Conservation (phyloP, 2,888 invertebrate genomes). For the Fragum whitleyi region DNA sequence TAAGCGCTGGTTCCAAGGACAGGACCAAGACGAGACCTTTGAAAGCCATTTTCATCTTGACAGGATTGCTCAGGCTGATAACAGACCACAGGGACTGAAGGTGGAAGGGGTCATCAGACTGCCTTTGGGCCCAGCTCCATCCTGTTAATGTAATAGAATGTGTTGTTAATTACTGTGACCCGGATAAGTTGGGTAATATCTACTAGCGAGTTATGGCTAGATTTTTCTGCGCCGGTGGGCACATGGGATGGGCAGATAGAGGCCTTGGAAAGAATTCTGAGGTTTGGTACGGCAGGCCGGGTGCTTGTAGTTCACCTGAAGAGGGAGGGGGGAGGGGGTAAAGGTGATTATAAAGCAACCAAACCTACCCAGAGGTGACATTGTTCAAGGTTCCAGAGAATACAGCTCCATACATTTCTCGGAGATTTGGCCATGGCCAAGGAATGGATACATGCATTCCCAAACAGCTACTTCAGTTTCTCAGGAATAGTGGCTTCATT, state of each 20-base stretch:
- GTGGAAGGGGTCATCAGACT: not conserved
- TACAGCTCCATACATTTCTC: no score
- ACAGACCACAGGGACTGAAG: not conserved
- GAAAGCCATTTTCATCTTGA: not conserved
- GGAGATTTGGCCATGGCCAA: no score
- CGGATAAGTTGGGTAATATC: not conserved
- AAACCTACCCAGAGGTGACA: not conserved
- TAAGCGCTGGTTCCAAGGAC: no score
- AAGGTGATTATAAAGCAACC: not conserved
- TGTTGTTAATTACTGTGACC: not conserved
- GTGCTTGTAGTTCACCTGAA: not conserved
- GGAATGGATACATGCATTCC: not conserved
- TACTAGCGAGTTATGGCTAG: not conserved
- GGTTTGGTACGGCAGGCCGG: not conserved
- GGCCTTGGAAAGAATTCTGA: not conserved
- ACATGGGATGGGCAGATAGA: not conserved
- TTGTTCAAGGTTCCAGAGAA: slow-evolving; percentile 7
- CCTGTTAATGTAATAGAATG: no score
- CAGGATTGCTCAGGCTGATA: not conserved
- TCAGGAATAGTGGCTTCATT: not conserved
- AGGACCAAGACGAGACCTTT: not conserved
- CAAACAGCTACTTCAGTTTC: not conserved
- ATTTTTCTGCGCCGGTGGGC: not conserved
- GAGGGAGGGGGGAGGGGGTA: not conserved
- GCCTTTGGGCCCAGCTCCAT: no score